phyloP scores from a whole-genome alignment of 2,113 vertebrate species.

The Cariama cristata region DNA sequence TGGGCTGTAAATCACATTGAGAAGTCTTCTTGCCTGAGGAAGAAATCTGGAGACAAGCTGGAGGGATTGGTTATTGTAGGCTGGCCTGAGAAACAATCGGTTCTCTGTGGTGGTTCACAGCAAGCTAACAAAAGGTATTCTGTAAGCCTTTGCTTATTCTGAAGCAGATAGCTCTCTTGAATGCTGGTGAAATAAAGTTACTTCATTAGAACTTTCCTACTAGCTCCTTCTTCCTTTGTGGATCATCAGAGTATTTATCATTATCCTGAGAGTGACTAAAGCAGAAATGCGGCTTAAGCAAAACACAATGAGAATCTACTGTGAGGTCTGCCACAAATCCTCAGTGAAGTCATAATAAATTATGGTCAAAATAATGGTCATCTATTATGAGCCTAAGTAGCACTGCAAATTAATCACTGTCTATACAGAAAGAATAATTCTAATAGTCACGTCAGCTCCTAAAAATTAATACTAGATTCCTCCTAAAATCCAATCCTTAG shows the following conservation, averaged over 20 bases:
- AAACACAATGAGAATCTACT: background rate
- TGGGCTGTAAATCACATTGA: constrained; percentile 1
- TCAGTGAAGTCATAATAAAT: background rate
- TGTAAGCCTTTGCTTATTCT: background rate
- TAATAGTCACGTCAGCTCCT: background rate
- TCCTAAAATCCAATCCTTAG: background rate
- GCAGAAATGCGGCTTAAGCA: background rate
- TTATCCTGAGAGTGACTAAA: background rate
- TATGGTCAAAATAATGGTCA: background rate
- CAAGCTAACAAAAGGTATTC: background rate
- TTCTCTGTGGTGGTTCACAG: background rate
- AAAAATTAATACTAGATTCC: background rate
- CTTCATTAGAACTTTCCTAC: background rate
- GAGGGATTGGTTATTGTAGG: background rate
- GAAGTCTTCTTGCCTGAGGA: background rate
- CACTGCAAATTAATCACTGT: background rate
- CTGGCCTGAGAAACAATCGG: background rate
- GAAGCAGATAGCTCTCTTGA: background rate
- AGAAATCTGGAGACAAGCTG: background rate
- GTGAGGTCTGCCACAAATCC: background rate
- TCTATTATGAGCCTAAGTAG: background rate
- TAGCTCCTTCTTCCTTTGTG: background rate
- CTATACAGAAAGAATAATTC: background rate
- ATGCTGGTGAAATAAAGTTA: background rate
- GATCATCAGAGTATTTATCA: background rate